Conservation (phyloP, 2,888 invertebrate species). For the Melanophora roralis region DNA sequence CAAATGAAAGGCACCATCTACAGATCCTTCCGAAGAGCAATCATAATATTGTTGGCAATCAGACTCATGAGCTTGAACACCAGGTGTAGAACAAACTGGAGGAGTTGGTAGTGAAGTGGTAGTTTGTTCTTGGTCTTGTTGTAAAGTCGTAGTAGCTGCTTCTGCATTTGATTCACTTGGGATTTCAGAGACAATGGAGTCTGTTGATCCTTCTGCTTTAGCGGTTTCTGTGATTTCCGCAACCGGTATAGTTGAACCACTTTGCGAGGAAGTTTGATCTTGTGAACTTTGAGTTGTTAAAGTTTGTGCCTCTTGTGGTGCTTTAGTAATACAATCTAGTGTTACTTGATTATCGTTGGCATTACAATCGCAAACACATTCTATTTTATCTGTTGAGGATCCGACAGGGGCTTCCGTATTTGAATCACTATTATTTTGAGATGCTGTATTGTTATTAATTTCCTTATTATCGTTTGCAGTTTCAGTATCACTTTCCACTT, state of each 20-base stretch:
- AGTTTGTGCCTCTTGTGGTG: not conserved
- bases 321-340: conserved; percentile 3
- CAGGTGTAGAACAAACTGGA: conserved; percentile 63
- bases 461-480: not conserved
- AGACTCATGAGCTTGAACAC: conserved; percentile 61
- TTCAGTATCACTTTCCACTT: not conserved
- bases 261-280: not conserved
- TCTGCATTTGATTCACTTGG: not conserved
- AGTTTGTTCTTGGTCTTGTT: not conserved
- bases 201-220: not conserved
- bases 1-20: conserved; percentile 44
- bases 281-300: not conserved
- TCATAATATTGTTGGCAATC: conserved; percentile 67
- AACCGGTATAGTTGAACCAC: not conserved
- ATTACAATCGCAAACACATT: conserved; percentile 40
- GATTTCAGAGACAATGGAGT: not conserved
- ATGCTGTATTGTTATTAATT: not conserved
- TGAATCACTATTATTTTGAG: not conserved
- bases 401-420: not conserved
- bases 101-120: conserved; percentile 35
- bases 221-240: not conserved
- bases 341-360: conserved; percentile 6
- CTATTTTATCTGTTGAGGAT: not conserved
- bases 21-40: conserved; percentile 60
- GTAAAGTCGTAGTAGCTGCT: not conserved